Evolutionary conservation across 2,113 vertebrate genomes (phyloP).

Genomic region (Turdus rufiventris): DNA sequence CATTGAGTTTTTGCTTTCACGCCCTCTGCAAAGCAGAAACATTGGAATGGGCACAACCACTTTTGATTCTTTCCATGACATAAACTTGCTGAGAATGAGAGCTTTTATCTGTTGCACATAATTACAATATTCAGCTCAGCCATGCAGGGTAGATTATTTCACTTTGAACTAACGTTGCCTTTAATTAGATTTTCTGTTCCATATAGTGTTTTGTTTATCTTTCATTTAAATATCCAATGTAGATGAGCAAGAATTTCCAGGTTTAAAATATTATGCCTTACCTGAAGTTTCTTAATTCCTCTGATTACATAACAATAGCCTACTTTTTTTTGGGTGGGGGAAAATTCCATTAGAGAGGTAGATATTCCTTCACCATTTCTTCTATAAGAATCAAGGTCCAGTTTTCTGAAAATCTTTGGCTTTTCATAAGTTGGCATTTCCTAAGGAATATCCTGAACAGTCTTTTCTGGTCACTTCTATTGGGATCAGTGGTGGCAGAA

Average conservation of each 20-base stretch:
- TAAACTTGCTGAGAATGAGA: background rate
- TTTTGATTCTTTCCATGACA: background rate
- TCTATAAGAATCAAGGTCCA: background rate
- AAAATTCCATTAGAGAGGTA: background rate
- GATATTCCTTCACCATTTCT: background rate
- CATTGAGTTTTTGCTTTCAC: background rate
- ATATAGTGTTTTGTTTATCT: background rate
- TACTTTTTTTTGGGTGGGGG: background rate
- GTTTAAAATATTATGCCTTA: background rate
- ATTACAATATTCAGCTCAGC: background rate
- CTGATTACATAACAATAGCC: background rate
- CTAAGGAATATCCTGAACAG: background rate
- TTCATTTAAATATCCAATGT: background rate
- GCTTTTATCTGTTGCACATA: background rate
- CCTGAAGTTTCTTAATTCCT: background rate
- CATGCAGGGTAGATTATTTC: background rate
- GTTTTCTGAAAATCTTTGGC: background rate
- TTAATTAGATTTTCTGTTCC: constrained; percentile 19
- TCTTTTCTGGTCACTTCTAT: background rate
- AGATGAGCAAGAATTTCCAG: background rate
- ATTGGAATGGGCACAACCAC: background rate
- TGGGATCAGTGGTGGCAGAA: background rate
- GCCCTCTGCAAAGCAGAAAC: background rate
- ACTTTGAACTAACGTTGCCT: background rate
- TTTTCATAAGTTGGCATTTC: background rate